phyloP scores from a whole-genome alignment of 23 tunicate genomes.

The Styela plicata region DNA sequence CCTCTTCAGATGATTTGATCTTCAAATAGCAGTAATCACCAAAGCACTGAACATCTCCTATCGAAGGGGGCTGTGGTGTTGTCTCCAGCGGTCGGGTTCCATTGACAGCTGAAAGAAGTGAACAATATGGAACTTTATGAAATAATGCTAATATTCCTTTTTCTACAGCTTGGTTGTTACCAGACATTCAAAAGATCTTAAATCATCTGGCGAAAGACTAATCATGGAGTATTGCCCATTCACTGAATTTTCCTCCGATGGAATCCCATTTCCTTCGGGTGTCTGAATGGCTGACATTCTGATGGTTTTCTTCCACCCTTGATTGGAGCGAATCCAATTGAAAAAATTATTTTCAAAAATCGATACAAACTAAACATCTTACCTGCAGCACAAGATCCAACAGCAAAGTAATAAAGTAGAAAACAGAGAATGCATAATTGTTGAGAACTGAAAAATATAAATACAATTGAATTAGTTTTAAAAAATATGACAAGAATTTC shows the following conservation, averaged over 20 bases:
- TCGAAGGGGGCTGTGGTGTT: not conserved
- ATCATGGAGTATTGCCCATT: too few species aligned
- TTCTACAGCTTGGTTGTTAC: too few species aligned
- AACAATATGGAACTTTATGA: too few species aligned
- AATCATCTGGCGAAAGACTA: too few species aligned
- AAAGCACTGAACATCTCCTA: not conserved
- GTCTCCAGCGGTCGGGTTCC: not conserved
- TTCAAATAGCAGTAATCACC: constrained; percentile 8
- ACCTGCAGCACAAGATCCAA: constrained; percentile 10
- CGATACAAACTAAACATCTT: not conserved
- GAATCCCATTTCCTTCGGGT: too few species aligned
- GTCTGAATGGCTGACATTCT: too few species aligned
- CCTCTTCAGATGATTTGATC: not conserved
- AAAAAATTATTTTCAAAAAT: not conserved
- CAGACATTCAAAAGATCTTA: too few species aligned
- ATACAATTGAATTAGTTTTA: not conserved
- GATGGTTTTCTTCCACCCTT: too few species aligned
- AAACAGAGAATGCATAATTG: constrained; percentile 15
- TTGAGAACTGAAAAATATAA: constrained; percentile 11
- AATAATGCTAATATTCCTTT: too few species aligned
- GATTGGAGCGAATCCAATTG: too few species aligned
- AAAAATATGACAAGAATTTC: not conserved
- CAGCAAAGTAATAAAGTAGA: not conserved
- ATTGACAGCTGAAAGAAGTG: not conserved
- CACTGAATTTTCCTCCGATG: too few species aligned